These are phyloP conservation scores for Myocastor coypus DNA, from an alignment of 2,113 vertebrate species.

Conservation along the genomic window DNA sequence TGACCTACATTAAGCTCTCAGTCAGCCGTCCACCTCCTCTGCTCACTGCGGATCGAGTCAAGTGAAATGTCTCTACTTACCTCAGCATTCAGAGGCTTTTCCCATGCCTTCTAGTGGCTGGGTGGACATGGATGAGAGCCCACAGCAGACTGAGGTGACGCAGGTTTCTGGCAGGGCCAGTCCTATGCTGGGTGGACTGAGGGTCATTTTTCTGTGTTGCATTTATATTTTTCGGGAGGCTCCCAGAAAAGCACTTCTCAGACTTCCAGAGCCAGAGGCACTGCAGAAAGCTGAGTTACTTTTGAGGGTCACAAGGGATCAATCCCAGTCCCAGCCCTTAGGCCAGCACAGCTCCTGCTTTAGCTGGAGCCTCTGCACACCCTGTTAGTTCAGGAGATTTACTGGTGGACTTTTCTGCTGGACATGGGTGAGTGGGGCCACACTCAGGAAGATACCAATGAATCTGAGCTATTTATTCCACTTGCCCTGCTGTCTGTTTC, in stretches of 20 bases:
- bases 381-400: rapidly evolving
- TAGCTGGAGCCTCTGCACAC: background rate
- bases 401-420: background rate
- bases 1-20: background rate
- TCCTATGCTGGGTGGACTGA: conserved; percentile 31
- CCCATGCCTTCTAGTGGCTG: background rate
- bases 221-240: conserved; percentile 39
- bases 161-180: background rate
- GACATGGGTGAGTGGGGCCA: background rate
- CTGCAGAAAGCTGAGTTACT: conserved; percentile 50
- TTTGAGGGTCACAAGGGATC: conserved; percentile 6
- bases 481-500: conserved; percentile 6
- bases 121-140: rapidly evolving
- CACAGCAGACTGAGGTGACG: background rate
- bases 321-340: background rate
- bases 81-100: background rate
- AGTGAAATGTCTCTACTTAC: no score
- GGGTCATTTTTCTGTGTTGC: background rate
- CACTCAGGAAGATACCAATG: background rate
- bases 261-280: background rate
- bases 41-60: background rate
- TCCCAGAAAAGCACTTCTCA: conserved; percentile 45
- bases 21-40: background rate
- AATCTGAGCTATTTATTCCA: background rate
- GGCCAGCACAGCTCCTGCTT: background rate